Base-by-base conservation (phyloP, 2,888 invertebrate genomes). In the Omphaloscelis lunosa region DNA sequence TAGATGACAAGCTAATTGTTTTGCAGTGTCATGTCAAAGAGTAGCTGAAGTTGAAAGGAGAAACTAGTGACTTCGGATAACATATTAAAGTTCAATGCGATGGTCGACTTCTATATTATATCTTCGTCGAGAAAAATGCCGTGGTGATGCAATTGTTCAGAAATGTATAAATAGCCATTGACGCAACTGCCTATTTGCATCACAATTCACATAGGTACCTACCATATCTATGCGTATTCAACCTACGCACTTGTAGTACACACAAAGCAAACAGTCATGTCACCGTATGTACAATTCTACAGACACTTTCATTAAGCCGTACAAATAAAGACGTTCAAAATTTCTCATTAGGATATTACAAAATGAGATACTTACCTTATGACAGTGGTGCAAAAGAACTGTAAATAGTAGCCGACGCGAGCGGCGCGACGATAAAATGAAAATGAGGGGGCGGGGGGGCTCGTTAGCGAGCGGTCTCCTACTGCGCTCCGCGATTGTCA, bases 381-480 rank as follows among this genome's bases (percentile, higher is more conserved):
- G 90, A 90, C 89, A 89, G 89, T 88, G 86, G 89, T 86, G 89
- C 88, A 92, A 94, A 94, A 93, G 93, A 93, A 93, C 92, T 92
- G 92, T 92, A 92, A 93, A 93, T 93, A 93, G 91, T 90, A 91
- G 90, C 89, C 85, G 80, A 88, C 90, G 92, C 88, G 91, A 90
- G 91, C 88, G 91, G 91, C 88, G 90, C 87, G 89, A 87, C 91
- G 93, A 94, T 95, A 94, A 95, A 95, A 95, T 95, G 94, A 95
- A 94, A 95, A 95, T 93, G 94, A 94, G 93, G 92, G 89, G 93
- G 90, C 84, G 91, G 90, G 93, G 53, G 91, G 92, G 90, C 95
- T 96, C 95, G 95, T 95, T 95, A 96, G 94, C 91, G 91, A 92
- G 88, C 91, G 92, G 86, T 92, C 93, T 93, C 92, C 93, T 92